Evolutionary conservation across 2,113 vertebrate genomes (phyloP), one percentile per base, ranked within the genome.

Genomic region (Gnathonemus longibarbis): DNA sequence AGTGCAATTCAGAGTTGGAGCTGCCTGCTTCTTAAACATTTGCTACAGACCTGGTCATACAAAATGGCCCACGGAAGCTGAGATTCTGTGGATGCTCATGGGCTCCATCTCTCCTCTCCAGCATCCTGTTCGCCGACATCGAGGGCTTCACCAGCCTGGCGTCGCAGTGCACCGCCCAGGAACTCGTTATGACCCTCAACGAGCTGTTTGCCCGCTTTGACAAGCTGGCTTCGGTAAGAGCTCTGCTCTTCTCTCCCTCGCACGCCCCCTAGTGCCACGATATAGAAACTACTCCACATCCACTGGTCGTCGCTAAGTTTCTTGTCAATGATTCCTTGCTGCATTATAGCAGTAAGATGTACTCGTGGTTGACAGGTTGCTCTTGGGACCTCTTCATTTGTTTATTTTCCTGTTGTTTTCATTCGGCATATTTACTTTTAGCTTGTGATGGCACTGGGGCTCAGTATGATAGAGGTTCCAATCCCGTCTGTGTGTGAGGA

Each of bases 121-220:
- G 98, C 95, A 99, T 99, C 95, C 96, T 98, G 91, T 99, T 99
- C 90, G 98, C 98, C 0, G 98, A 99, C 95, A 99, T 99, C 0
- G 98, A 99, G 93, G 98, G 98, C 74, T 99, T 99, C 92, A 99
- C 98, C 94, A 98, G 98, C 94, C 93, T 99, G 96, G 98, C 98
- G 0, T 98, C 98, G 0, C 98, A 99, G 95, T 99, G 98, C 94
- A 99, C 98, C 0, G 98, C 98, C 0, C 98, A 99, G 95, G 98
- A 99, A 94, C 94, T 99, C 91, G 98, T 99, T 91, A 99, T 99
- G 98, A 98, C 98, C 0, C 96, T 99, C 93, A 99, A 99, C 0
- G 98, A 99, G 93, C 97, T 99, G 89, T 99, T 99, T 0, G 98
- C 97, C 31, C 97, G 98, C 85, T 98, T 99, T 15, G 98, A 99